Evolutionary conservation across 2,888 invertebrate genomes (phyloP), one percentile per base, ranked within the genome.

Genomic region (Sturmia bella): DNA sequence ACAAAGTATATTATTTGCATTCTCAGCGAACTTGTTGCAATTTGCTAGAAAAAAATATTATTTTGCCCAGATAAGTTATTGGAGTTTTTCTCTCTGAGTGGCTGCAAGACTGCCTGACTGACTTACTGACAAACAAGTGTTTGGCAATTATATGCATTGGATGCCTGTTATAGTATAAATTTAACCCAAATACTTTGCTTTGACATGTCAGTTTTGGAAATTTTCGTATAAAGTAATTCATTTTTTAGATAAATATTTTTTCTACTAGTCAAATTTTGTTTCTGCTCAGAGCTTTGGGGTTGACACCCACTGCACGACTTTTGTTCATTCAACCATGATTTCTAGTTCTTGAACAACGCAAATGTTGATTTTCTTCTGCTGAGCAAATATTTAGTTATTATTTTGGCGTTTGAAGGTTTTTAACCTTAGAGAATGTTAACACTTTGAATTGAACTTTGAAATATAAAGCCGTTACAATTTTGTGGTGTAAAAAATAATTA

Each of bases 231-330:
- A 13, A 61, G 43, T 61, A 32, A 32, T 32, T 32, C 32, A 32
- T 32, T 9, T 37, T 24, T 63, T 45, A 11, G 12, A 24, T n/a
- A n/a, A n/a, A n/a, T n/a, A n/a, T n/a, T 15, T 19, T 52, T 19
- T 27, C 9, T 54, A 24, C 27, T 27, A 21, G 50, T 52, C 32
- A 1, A 32, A 32, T 32, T 32, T 3, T 32, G 9, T 32, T 32
- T 6, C 9, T 32, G 32, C 32, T 19, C 2, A 13, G 19, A 17
- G 52, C 24, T 52, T 39, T 50, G 50, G 17, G 52, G 52, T 66
- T 66, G 66, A 66, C 66, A 66, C 66, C 66, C 66, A 66, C 66
- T 52, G 66, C 66, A 66, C 66, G 66, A 66, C 7, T 52, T 66
- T 66, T 66, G 50, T 66, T 19, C 17, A 11, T n/a, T 50, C 48